These are phyloP conservation scores for Chlorospingus flavigularis DNA, from an alignment of 2,797 vertebrate genomes.

Conservation along the genomic window DNA sequence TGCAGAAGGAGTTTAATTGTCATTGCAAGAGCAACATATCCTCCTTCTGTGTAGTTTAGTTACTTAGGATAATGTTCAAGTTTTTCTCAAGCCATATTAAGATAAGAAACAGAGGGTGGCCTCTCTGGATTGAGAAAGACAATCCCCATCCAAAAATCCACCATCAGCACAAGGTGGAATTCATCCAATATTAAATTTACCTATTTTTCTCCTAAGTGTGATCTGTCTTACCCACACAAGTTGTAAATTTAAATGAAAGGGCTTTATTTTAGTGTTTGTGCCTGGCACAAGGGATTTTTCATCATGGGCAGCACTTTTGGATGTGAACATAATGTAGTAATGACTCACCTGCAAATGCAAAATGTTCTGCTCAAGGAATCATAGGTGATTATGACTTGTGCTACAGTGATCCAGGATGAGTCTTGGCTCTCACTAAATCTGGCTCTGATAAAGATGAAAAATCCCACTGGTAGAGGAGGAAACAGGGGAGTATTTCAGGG, in stretches of 20 bases:
- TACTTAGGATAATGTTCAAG: background rate
- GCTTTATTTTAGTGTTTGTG: background rate
- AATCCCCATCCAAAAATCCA: background rate
- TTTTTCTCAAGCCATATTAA: background rate
- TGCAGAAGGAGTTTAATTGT: background rate
- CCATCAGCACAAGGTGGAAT: background rate
- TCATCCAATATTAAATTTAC: background rate
- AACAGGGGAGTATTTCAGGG: background rate
- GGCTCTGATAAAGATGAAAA: background rate
- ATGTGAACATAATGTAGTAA: background rate
- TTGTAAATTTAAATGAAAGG: background rate
- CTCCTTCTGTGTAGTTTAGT: background rate
- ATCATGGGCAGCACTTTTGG: background rate
- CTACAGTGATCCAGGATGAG: background rate
- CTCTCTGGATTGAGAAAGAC: background rate
- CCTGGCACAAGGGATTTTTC: background rate
- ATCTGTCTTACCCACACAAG: background rate
- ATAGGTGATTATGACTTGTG: background rate
- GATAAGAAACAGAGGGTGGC: background rate
- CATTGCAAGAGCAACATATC: background rate
- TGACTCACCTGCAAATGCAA: constrained; percentile 18
- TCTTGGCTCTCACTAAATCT: background rate
- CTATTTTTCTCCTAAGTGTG: background rate
- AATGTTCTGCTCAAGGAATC: constrained; percentile 8
- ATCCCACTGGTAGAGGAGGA: background rate